These are phyloP conservation scores for Hycleus cichorii DNA, from an alignment of 1,140 invertebrate species.

Conservation along the genomic window DNA sequence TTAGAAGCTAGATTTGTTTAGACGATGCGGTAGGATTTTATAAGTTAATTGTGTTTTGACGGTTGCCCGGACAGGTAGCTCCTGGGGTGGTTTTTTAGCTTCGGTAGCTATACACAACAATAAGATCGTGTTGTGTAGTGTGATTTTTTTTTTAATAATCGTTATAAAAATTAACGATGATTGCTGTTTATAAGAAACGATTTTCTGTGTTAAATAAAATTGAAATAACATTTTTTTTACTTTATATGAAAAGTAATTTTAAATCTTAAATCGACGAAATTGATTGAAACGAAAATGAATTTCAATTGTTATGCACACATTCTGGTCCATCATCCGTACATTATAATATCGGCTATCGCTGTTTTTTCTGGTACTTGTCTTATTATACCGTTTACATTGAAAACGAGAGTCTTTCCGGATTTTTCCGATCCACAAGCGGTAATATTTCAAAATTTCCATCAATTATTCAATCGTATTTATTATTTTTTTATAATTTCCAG, in stretches of 20 bases:
- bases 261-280: not conserved
- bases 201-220: not conserved
- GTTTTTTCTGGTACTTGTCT: conserved; percentile 34
- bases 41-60: not conserved
- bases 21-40: conserved; percentile 4
- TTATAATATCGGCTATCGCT: conserved; percentile 30
- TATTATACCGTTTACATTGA: conserved; percentile 32
- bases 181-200: not conserved
- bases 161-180: conserved; percentile 2
- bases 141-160: not conserved
- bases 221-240: conserved; percentile 7
- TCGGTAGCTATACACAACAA: conserved; percentile 3
- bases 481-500: conserved; percentile 20
- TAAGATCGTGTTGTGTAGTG: conserved; percentile 1
- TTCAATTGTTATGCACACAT: conserved; percentile 31
- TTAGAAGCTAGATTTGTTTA: not conserved
- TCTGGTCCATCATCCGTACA: conserved; percentile 34
- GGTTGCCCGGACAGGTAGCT: conserved; percentile 9
- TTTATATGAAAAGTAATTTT: conserved; percentile 4
- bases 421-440: conserved; percentile 40
- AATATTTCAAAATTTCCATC: conserved; percentile 5
- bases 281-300: conserved; percentile 19
- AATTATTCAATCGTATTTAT: too few relatives aligned
- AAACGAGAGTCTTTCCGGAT: conserved; percentile 26
- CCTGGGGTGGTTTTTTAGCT: conserved; percentile 5